Conservation (phyloP, 2,888 invertebrate species). For the Drosophila kanekoi region DNA sequence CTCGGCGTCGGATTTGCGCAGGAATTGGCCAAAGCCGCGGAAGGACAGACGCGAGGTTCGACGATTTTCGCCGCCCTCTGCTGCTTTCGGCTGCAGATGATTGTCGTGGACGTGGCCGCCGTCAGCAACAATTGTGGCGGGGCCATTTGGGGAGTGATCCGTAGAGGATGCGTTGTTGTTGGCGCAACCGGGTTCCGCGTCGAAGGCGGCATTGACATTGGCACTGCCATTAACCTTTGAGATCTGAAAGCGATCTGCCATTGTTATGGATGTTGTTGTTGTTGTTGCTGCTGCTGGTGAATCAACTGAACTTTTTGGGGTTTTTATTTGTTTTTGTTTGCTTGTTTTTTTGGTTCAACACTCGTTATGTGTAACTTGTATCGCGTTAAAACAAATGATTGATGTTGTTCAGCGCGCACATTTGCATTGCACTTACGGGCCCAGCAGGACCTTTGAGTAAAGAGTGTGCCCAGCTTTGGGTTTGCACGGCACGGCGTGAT, state of each 20-base stretch:
- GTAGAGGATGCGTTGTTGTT: conserved; percentile 24
- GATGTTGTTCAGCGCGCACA: conserved; percentile 19
- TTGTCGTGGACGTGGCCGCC: conserved; percentile 46
- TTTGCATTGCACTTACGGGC: conserved; percentile 12
- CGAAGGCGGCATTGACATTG: conserved; percentile 57
- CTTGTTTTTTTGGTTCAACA: conserved; percentile 14
- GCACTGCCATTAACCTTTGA: conserved; percentile 74
- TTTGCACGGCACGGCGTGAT: conserved; percentile 1
- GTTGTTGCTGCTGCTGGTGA: conserved; percentile 16
- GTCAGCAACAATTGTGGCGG: conserved; percentile 26
- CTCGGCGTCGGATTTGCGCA: conserved; percentile 76
- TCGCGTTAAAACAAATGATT: conserved; percentile 7
- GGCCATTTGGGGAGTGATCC: conserved; percentile 42
- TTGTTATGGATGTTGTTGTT: conserved; percentile 31
- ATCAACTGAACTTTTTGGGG: conserved; percentile 21
- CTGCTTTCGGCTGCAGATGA: conserved; percentile 64
- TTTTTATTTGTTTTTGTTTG: conserved; percentile 19
- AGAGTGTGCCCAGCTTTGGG: conserved; percentile 13
- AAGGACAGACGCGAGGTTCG: conserved; percentile 79
- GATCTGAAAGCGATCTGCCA: conserved; percentile 82
- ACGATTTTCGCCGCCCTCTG: conserved; percentile 52
- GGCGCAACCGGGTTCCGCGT: conserved; percentile 45
- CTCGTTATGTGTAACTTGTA: conserved; percentile 21
- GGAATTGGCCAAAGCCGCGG: conserved; percentile 79
- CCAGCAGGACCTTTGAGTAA: conserved; percentile 30